phyloP scores from a whole-genome alignment of 2,888 invertebrate genomes.

The Phaonia tiefii region DNA sequence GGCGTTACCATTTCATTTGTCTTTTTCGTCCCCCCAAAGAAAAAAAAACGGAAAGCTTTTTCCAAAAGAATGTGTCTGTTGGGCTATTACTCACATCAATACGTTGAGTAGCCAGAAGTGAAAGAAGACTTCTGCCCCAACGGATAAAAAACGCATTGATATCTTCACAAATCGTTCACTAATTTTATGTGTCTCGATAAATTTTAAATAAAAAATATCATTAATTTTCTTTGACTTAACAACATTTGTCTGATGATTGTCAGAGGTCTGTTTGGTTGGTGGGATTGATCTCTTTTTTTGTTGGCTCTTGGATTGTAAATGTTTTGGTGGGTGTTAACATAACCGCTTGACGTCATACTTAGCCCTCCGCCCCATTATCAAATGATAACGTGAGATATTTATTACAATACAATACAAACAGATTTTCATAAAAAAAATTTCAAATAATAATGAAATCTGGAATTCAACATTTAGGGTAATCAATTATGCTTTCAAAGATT shows the following conservation, averaged over 20 bases:
- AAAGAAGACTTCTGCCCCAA: not conserved
- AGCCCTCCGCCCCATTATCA: slow-evolving; percentile 12
- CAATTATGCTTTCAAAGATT: no score
- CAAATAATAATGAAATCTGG: no score
- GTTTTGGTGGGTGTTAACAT: slow-evolving; percentile 77
- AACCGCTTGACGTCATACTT: slow-evolving; percentile 57
- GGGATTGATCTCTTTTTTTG: not conserved
- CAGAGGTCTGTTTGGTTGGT: slow-evolving; percentile 7
- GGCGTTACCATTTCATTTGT: slow-evolving; percentile 62
- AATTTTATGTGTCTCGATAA: slow-evolving; percentile 66
- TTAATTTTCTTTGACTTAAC: slow-evolving; percentile 56
- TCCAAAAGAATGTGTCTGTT: slow-evolving; percentile 17
- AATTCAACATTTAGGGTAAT: no score
- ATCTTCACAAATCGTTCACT: slow-evolving; percentile 67
- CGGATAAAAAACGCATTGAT: slow-evolving; percentile 51
- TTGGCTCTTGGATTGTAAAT: slow-evolving; percentile 27
- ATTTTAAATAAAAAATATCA: slow-evolving; percentile 56
- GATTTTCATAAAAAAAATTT: no score
- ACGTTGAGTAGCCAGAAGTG: not conserved
- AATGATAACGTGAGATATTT: slow-evolving; percentile 22
- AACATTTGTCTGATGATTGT: slow-evolving; percentile 44
- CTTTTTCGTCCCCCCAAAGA: slow-evolving; percentile 1
- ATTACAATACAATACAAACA: no score
- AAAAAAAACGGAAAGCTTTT: not conserved
- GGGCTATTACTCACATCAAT: slow-evolving; percentile 15